Base-by-base conservation (phyloP, 2,888 invertebrate species). In the Serripes groenlandicus region DNA sequence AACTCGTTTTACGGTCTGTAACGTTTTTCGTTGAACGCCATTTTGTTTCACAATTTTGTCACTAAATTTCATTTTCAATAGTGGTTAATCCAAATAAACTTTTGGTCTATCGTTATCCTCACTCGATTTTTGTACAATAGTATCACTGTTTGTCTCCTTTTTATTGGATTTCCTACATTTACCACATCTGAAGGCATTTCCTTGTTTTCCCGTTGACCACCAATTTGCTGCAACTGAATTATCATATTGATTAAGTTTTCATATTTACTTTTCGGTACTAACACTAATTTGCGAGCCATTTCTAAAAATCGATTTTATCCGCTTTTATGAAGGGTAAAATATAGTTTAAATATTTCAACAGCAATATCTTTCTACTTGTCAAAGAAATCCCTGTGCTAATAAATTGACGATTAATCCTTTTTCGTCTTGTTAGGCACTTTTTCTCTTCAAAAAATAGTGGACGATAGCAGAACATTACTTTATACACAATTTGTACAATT, bases 211-310 rank as follows among this genome's bases (percentile, higher is more conserved):
- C 7, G 7, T 26, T 75, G 62, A 23, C 78, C 78, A 60, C 78
- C 73, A 56, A 21, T 35, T 66, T 78, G 78, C 42, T 58, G n/a
- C n/a, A n/a, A n/a, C n/a, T n/a, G 58, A 49, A 69, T 62, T 9
- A 30, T 23, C 15, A 54, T 49, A 26, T 62, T n/a, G 3, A 62
- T 7, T 30, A 34, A n/a, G n/a, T n/a, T n/a, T 21, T 83, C 76
- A 54, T 83, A 83, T 71, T 75, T 73, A 2, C n/a, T 62, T 77
- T 76, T 83, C 30, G 83, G 78, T 52, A 80, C 35, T 9, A 76
- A 49, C 21, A 83, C 70, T 35, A 83, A 32, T 79, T 83, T 77
- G 37, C 70, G 76, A 21, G 79, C 75, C 79, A 83, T 83, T 32
- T 68, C 42, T 49, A 18, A 32, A 75, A 60, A 37, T 78, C 68